These are phyloP conservation scores for Tauraco hartlaubi DNA, from an alignment of 2,797 vertebrate genomes.

Conservation along the genomic window DNA sequence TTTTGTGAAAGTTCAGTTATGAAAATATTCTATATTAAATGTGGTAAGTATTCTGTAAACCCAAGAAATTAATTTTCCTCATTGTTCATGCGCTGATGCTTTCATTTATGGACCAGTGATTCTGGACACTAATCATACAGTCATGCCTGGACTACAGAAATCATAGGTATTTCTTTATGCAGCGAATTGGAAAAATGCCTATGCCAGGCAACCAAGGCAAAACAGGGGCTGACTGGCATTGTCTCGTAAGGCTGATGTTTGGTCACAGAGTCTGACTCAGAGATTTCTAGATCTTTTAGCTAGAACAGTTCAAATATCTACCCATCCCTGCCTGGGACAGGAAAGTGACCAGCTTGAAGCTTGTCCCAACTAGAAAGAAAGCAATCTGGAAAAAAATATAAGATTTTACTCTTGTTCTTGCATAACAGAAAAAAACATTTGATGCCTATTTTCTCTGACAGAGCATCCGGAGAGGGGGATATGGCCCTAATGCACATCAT, in stretches of 20 bases:
- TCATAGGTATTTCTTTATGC: background rate
- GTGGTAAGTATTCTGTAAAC: background rate
- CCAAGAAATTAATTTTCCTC: background rate
- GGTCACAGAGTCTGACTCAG: background rate
- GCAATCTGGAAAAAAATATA: background rate
- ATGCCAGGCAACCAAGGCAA: background rate
- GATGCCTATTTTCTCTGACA: background rate
- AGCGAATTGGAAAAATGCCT: background rate
- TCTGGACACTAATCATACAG: background rate
- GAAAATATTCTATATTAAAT: background rate
- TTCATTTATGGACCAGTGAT: background rate
- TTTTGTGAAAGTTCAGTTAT: background rate
- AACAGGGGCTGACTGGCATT: rapidly evolving
- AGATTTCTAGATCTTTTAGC: background rate
- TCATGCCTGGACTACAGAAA: background rate
- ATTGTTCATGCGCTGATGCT: background rate
- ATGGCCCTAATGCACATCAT: background rate
- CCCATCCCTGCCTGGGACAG: background rate
- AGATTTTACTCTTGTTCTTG: background rate
- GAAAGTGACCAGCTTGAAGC: background rate
- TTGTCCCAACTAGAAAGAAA: background rate
- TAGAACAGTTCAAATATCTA: background rate
- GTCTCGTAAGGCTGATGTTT: background rate
- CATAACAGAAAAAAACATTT: background rate
- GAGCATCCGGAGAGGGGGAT: background rate